Percentiles rank a stretch among this genome's conserved stretches.
Conservation (phyloP, 2,888 invertebrate species). For the Pseudolycoriella hygida region DNA sequence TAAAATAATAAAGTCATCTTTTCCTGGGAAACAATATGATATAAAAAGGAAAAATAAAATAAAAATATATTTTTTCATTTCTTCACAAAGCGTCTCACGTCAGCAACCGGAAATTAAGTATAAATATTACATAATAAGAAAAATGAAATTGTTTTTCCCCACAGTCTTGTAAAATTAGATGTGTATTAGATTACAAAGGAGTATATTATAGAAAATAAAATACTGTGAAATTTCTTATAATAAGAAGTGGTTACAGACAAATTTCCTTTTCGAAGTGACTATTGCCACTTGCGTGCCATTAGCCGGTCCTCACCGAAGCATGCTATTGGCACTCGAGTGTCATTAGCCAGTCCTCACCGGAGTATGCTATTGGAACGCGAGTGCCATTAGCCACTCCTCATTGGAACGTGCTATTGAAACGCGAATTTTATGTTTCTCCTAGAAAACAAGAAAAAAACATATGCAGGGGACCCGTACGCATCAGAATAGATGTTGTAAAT, state of each 20-base stretch:
- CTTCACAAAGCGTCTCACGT: slow-evolving; percentile 1
- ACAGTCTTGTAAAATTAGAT: slow-evolving; percentile 4
- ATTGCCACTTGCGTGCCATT: too few species aligned
- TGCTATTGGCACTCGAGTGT: too few species aligned
- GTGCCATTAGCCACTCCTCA: too few species aligned
- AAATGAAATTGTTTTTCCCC: slow-evolving; percentile 3
- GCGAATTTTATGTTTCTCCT: too few species aligned
- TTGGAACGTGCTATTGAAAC: too few species aligned
- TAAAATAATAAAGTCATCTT: slow-evolving; percentile 1
- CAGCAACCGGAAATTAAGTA: slow-evolving; percentile 2
- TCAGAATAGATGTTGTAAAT: too few species aligned
- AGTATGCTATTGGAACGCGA: too few species aligned
- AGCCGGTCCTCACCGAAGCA: too few species aligned
- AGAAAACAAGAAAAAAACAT: too few species aligned
- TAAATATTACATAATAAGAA: slow-evolving; percentile 3
- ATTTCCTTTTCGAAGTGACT: not conserved
- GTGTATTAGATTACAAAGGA: slow-evolving; percentile 3
- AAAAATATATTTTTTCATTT: not conserved
- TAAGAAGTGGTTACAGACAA: not conserved
- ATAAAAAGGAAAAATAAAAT: not conserved
- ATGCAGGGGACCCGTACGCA: too few species aligned
- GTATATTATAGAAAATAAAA: not conserved
- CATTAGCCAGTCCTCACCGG: too few species aligned
- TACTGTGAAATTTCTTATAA: not conserved
- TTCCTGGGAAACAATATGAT: not conserved